Evolutionary conservation across 2,888 invertebrate species (phyloP).

Genomic region (Geophilus truncorum): DNA sequence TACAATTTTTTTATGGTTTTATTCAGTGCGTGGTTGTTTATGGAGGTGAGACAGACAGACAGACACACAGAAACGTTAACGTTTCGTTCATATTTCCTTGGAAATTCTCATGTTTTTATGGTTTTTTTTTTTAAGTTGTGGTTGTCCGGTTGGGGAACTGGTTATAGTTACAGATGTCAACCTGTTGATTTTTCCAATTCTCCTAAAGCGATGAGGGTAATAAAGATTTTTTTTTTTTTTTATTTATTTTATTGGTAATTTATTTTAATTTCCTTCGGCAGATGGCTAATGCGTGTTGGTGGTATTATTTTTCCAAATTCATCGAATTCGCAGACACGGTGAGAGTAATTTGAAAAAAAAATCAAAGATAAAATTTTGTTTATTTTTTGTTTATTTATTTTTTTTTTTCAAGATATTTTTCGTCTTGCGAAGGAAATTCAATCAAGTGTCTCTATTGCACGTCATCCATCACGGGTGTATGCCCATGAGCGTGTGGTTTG

Average conservation of each 20-base stretch:
- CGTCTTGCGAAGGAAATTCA: neutral
- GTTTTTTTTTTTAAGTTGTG: neutral
- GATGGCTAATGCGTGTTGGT: conserved; percentile 64
- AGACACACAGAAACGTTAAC: too few relatives aligned
- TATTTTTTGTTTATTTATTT: conserved; percentile 40
- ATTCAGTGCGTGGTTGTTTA: conserved; percentile 80
- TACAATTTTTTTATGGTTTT: conserved; percentile 71
- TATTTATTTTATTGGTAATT: conserved; percentile 39
- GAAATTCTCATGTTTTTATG: too few relatives aligned
- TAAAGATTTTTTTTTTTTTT: conserved; percentile 45
- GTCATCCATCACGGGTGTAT: neutral
- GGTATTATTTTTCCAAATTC: conserved; percentile 83
- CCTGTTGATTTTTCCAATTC: conserved; percentile 65
- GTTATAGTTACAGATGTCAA: conserved; percentile 83
- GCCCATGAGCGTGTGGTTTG: neutral
- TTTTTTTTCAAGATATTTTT: neutral
- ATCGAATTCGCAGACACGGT: conserved; percentile 81
- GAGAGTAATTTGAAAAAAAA: too few relatives aligned
- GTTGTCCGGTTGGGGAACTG: conserved; percentile 41
- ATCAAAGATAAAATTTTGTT: too few relatives aligned
- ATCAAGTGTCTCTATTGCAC: neutral
- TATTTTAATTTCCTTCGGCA: conserved; percentile 79
- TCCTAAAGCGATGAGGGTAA: conserved; percentile 65
- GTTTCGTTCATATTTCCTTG: too few relatives aligned
- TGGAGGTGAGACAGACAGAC: too few relatives aligned